Percentiles rank a stretch among this genome's conserved stretches.
Conservation (phyloP, 2,797 vertebrate species). For the Alfaro cultratus region DNA sequence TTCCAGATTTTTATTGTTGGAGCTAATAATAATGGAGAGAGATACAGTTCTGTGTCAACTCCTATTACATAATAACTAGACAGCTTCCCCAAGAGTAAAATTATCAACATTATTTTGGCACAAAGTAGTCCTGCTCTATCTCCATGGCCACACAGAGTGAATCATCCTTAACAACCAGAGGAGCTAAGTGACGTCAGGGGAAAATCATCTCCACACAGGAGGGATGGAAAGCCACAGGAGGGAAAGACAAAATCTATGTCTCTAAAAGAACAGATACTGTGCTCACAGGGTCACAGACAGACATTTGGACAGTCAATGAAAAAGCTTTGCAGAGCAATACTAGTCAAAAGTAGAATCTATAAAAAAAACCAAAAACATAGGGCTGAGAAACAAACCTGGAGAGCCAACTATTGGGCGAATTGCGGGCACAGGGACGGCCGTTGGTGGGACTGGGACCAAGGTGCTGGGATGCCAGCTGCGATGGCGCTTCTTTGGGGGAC, state of each 20-base stretch:
- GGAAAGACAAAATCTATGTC: constrained; percentile 7
- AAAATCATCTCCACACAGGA: constrained; percentile 28
- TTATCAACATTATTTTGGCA: constrained; percentile 30
- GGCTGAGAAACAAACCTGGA: constrained; percentile 82
- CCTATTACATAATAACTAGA: background rate
- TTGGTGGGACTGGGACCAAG: constrained; percentile 81
- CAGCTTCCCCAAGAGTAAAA: constrained; percentile 6
- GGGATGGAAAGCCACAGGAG: background rate
- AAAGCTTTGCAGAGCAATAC: constrained; percentile 6
- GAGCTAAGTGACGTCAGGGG: constrained; percentile 40
- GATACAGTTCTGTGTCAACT: constrained; percentile 11
- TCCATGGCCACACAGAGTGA: constrained; percentile 68
- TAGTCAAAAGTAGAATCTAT: constrained; percentile 1
- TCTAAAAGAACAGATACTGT: background rate
- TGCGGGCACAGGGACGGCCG: constrained; percentile 86
- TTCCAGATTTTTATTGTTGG: background rate
- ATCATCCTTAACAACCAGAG: constrained; percentile 64
- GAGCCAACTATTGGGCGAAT: constrained; percentile 85
- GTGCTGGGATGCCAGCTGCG: constrained; percentile 92
- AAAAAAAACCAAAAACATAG: background rate
- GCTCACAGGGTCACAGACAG: constrained; percentile 1
- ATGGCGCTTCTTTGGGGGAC: constrained; percentile 97
- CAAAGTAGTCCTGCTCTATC: constrained; percentile 52
- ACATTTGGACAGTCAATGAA: constrained; percentile 7
- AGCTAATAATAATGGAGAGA: background rate